Evolutionary conservation across 2,888 invertebrate species (phyloP).

Genomic region (Ferrisia virgata): DNA sequence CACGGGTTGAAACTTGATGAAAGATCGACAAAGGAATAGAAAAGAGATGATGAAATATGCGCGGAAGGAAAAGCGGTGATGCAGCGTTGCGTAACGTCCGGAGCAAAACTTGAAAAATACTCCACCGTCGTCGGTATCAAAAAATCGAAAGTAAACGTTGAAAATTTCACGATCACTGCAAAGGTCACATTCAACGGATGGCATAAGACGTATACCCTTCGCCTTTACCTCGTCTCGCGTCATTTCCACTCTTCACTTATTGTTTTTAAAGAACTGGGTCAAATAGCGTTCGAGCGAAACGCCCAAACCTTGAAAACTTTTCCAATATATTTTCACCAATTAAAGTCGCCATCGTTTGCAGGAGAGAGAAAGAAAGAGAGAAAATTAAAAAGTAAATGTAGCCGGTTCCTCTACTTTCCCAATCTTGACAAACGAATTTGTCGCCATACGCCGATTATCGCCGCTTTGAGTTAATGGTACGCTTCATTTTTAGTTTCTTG

Average conservation of each 20-base stretch:
- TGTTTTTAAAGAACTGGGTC: neutral
- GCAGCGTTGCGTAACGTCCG: too few species aligned
- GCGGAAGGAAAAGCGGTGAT: too few species aligned
- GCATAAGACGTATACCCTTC: neutral
- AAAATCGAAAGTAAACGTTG: neutral
- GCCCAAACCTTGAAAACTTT: conserved; percentile 9
- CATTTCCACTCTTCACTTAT: neutral
- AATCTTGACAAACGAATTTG: too few species aligned
- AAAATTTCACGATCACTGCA: neutral
- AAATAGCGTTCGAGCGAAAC: neutral
- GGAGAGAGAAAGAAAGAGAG: neutral
- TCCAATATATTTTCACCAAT: neutral
- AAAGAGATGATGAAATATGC: too few species aligned
- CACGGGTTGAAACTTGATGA: too few species aligned
- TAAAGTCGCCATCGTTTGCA: neutral
- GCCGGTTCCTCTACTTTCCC: too few species aligned
- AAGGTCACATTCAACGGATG: neutral
- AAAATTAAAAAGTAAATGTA: neutral
- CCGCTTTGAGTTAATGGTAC: too few species aligned
- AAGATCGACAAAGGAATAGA: too few species aligned
- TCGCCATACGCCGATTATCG: too few species aligned
- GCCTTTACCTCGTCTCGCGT: neutral
- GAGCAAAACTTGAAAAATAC: too few species aligned
- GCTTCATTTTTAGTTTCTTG: too few species aligned
- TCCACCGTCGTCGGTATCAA: neutral